Base-by-base conservation (phyloP, 2,888 invertebrate species). In the Drosophila nigricruria region DNA sequence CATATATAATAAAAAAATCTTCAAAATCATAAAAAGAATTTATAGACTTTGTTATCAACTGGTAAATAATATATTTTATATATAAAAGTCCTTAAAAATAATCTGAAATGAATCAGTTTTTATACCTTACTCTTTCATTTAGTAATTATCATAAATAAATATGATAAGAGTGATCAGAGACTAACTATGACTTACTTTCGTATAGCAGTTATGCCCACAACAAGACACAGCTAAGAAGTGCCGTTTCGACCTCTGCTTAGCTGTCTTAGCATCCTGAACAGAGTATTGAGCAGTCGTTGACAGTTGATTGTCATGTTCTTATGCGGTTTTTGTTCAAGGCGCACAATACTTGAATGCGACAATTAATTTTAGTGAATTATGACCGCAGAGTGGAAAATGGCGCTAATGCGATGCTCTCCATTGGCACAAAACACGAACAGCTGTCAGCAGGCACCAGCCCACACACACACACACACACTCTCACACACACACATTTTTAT, bases 331-430 rank as follows among this genome's bases (percentile, higher is more conserved):
- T 45, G 32, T 47, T 20, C 47, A 53, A 65, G 47, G 59, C 61
- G 47, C 82, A 73, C 43, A 69, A 58, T 73, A 70, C 73, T 74
- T 71, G 74, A 86, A 76, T 83, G 84, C 78, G 88, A 89, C 89
- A 84, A 84, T 84, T 84, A 84, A 89, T 84, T 89, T 87, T 53
- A 68, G 89, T 84, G 84, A 84, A 89, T 84, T 84, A 84, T 84
- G 89, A 83, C 87, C 87, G 70, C 78, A 76, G 69, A 73, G 83
- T 74, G 81, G 50, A 83, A 89, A 84, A 75, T 83, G 78, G 67
- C 73, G 81, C 89, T 84, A 84, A 84, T 84, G 89, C 75, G 87
- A 83, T 71, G 81, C 59, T 69, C 70, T 67, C 60, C 79, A 75
- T 54, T 59, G 69, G 81, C 62, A 82, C 64, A 64, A 69, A 82